phyloP scores from a whole-genome alignment of 1,140 invertebrate species.

The Leguminivora glycinivorella region DNA sequence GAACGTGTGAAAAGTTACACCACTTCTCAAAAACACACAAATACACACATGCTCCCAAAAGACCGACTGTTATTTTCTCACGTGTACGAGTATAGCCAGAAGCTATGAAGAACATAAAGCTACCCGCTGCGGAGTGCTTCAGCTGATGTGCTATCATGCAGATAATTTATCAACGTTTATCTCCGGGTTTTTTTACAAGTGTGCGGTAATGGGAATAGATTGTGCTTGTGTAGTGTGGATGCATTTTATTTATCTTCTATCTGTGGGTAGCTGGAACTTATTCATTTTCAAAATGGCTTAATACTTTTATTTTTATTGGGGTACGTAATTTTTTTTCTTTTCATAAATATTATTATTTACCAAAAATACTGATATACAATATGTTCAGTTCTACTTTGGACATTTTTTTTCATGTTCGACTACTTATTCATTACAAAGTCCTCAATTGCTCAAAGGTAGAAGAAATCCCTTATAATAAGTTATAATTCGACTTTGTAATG shows the following conservation, averaged over 20 bases:
- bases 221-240: slow-evolving; percentile 29
- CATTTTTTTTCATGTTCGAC: neutral
- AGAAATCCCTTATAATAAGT: too few relatives aligned
- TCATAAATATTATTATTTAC: too few relatives aligned
- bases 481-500: too few relatives aligned
- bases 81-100: neutral
- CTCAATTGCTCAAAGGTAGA: too few relatives aligned
- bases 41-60: neutral
- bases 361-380: too few relatives aligned
- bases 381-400: neutral
- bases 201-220: slow-evolving; percentile 44
- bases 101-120: slow-evolving; percentile 48
- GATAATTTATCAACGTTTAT: slow-evolving; percentile 72
- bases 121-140: slow-evolving; percentile 46
- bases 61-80: slow-evolving; percentile 23
- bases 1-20: neutral
- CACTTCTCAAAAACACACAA: neutral
- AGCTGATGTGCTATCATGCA: slow-evolving; percentile 52
- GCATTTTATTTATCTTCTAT: slow-evolving; percentile 18
- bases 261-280: neutral
- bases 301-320: too few relatives aligned
- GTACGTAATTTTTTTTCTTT: too few relatives aligned
- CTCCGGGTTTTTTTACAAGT: slow-evolving; percentile 48
- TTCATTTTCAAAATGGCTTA: neutral
- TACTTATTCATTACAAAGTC: neutral